Evolutionary conservation across 2,113 vertebrate species (phyloP).

Genomic region (Petrocephalus zakoni): DNA sequence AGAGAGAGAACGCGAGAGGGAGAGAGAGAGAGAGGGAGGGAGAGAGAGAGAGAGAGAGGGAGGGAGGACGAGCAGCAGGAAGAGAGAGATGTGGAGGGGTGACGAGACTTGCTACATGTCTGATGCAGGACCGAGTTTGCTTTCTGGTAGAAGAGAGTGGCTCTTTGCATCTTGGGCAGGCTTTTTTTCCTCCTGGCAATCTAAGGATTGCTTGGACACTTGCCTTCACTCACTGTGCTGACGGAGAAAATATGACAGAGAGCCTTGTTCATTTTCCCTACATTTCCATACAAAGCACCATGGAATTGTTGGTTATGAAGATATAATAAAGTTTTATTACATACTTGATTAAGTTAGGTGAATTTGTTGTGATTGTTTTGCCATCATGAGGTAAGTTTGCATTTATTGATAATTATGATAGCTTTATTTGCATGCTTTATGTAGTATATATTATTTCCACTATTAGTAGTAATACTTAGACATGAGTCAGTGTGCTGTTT

Average conservation of each 20-base stretch:
- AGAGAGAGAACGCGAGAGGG: not conserved
- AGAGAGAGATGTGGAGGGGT: not conserved
- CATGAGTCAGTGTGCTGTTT: not conserved
- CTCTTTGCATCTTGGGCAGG: not conserved
- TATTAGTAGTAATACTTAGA: not conserved
- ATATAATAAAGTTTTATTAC: not conserved
- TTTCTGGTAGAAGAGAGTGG: not conserved
- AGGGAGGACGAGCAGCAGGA: not conserved
- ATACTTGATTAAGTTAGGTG: not conserved
- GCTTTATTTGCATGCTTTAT: not conserved
- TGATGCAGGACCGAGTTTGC: not conserved
- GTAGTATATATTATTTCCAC: not conserved
- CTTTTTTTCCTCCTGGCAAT: not conserved
- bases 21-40: not conserved
- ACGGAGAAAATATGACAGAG: not conserved
- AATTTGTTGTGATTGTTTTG: slow-evolving; percentile 5
- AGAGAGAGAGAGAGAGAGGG: not conserved
- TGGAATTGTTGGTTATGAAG: not conserved
- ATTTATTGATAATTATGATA: not conserved
- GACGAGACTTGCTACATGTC: not conserved
- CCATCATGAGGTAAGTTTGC: slow-evolving; percentile 18
- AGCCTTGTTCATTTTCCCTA: not conserved
- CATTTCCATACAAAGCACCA: not conserved
- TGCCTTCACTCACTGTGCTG: not conserved
- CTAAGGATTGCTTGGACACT: not conserved